A percentile compares a stretch with the other conserved stretches of the same genome.
phyloP scores from a whole-genome alignment of 2,113 vertebrate genomes.

The Lichenostomus cassidix region DNA sequence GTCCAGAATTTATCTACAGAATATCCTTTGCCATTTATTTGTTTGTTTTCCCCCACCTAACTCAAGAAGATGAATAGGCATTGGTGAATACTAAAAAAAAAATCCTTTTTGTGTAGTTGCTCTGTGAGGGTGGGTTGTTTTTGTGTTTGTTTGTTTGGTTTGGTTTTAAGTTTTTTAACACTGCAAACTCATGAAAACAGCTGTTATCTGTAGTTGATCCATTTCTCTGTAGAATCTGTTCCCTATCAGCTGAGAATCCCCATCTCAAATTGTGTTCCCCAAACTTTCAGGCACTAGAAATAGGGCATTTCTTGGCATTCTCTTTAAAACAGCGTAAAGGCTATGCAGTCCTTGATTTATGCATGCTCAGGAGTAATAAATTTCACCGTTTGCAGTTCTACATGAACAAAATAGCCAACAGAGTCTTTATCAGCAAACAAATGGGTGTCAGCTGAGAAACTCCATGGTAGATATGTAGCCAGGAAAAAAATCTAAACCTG shows the following conservation, averaged over 20 bases:
- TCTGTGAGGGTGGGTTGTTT: background rate
- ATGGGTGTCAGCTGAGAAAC: background rate
- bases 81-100: background rate
- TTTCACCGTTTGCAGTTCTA: background rate
- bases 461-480: background rate
- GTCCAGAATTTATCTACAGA: background rate
- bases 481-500: background rate
- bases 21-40: background rate
- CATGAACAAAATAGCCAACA: background rate
- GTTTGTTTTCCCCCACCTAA: fast-evolving
- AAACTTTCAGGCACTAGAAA: background rate
- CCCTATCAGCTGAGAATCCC: background rate
- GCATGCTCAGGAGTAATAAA: background rate
- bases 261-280: background rate
- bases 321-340: background rate
- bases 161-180: background rate
- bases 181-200: background rate
- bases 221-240: background rate
- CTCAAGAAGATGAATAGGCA: background rate
- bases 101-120: background rate
- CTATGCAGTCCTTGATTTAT: background rate
- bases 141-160: background rate
- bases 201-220: background rate
- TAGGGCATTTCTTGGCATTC: background rate
- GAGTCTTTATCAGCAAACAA: background rate